Evolutionary conservation across 2,113 vertebrate species (phyloP).

Genomic region (Mellivora capensis): DNA sequence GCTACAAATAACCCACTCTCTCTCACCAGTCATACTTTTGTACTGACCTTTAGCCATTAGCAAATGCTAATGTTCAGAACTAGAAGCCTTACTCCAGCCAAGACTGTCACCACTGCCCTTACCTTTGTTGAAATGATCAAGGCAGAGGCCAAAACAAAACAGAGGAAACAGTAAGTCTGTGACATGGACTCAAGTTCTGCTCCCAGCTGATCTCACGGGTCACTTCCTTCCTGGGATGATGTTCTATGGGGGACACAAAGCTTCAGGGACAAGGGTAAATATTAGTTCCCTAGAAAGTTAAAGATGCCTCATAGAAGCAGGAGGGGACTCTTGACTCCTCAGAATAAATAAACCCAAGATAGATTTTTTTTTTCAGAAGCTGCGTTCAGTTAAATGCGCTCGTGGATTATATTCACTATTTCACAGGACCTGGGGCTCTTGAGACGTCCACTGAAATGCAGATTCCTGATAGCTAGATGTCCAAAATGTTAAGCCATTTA

Average conservation of each 20-base stretch:
- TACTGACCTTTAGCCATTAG: neutral
- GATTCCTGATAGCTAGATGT: neutral
- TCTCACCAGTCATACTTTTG: neutral
- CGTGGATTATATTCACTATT: neutral
- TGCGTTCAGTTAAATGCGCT: neutral
- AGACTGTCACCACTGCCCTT: neutral
- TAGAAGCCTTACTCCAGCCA: neutral
- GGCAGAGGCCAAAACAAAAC: neutral
- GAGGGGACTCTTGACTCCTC: neutral
- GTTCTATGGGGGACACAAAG: neutral
- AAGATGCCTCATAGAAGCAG: neutral
- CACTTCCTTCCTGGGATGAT: neutral
- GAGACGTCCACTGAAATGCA: neutral
- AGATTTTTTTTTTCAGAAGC: neutral
- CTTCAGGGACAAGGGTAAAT: neutral
- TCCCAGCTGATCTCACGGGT: neutral
- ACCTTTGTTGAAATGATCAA: neutral
- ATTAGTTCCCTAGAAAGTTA: neutral
- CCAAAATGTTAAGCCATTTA: slow-evolving; percentile 22
- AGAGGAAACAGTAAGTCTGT: neutral
- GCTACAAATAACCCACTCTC: neutral
- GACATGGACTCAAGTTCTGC: neutral
- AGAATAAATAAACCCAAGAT: neutral
- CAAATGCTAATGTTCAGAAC: slow-evolving; percentile 31
- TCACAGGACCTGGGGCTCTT: neutral